Conservation (phyloP, 2,797 vertebrate species). For the Gastrophryne carolinensis region DNA sequence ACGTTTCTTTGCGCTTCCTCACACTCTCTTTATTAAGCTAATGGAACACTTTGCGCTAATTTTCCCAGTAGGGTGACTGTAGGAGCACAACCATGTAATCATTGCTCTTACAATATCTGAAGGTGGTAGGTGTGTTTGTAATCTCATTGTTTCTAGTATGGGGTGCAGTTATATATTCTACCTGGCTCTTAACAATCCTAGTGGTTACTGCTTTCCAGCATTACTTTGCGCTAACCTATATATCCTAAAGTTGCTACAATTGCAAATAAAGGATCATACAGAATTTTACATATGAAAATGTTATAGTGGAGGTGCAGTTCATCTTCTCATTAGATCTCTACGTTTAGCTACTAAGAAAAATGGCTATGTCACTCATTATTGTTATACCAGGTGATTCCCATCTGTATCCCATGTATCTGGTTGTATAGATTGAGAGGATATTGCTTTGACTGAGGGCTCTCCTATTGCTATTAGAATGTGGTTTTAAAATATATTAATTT, state of each 20-base stretch:
- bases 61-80: constrained; percentile 74
- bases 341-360: too few species aligned
- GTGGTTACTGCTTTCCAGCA: constrained; percentile 51
- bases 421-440: too few species aligned
- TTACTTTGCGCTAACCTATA: neutral
- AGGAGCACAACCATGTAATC: constrained; percentile 76
- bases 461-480: too few species aligned
- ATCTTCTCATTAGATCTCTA: too few species aligned
- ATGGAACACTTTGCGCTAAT: constrained; percentile 80
- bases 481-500: too few species aligned
- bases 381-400: too few species aligned
- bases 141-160: constrained; percentile 76
- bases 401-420: too few species aligned
- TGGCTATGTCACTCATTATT: too few species aligned
- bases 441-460: too few species aligned
- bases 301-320: too few species aligned
- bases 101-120: constrained; percentile 75
- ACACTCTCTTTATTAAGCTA: constrained; percentile 75
- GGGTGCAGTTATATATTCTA: constrained; percentile 70
- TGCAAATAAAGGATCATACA: neutral
- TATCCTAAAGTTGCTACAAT: neutral
- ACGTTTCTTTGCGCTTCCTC: constrained; percentile 61
- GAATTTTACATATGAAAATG: neutral
- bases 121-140: constrained; percentile 74
- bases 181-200: constrained; percentile 66